Conservation (phyloP, 2,888 invertebrate genomes). For the Pharmacophagus antenor region DNA sequence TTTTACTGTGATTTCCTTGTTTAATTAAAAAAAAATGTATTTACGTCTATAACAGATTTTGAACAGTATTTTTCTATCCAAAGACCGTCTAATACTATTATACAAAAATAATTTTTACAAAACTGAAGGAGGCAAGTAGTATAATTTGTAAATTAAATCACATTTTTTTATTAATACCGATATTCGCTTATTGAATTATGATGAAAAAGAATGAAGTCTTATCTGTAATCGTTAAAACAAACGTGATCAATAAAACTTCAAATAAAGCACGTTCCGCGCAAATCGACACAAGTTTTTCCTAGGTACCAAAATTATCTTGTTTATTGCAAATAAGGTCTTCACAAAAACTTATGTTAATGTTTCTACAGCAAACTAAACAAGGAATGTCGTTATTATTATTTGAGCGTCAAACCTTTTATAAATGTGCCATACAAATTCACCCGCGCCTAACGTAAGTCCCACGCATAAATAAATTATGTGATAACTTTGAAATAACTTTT, state of each 20-base stretch:
- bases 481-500: not conserved
- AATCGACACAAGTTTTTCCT: not conserved
- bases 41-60: too few species aligned
- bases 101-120: too few species aligned
- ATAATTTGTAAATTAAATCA: too few species aligned
- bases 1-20: not conserved
- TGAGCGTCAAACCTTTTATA: not conserved
- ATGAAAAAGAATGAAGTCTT: slow-evolving; percentile 9
- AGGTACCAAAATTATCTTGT: not conserved
- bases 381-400: slow-evolving; percentile 44
- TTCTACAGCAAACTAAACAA: slow-evolving; percentile 34
- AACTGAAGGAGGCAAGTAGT: not conserved
- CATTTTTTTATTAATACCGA: slow-evolving; percentile 9
- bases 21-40: not conserved
- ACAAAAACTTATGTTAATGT: not conserved
- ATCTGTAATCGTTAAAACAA: slow-evolving; percentile 11
- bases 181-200: slow-evolving; percentile 20
- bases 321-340: not conserved
- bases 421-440: not conserved
- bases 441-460: not conserved
- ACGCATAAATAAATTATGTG: not conserved
- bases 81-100: too few species aligned
- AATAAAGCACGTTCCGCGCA: slow-evolving; percentile 21
- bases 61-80: not conserved
- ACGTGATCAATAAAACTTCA: slow-evolving; percentile 12